Percentiles rank a stretch among this genome's conserved stretches.
Evolutionary conservation across 2,888 invertebrate species (phyloP).

Genomic region (Microctonus brassicae): DNA sequence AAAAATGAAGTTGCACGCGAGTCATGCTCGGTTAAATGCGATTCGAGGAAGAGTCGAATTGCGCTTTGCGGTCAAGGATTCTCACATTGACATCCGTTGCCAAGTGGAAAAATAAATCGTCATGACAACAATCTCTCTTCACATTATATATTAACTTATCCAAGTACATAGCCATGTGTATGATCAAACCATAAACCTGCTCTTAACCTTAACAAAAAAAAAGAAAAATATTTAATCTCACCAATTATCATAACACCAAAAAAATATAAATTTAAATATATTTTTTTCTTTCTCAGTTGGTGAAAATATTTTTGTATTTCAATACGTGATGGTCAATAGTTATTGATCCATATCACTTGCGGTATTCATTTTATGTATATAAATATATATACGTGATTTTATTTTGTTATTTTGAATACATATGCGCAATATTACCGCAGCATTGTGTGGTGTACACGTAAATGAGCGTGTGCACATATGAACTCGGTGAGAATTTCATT

Average conservation of each 20-base stretch:
- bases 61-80: constrained; percentile 36
- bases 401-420: background rate
- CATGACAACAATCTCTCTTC: background rate
- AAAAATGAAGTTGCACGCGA: constrained; percentile 40
- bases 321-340: background rate
- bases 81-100: constrained; percentile 33
- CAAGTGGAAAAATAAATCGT: constrained; percentile 22
- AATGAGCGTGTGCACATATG: background rate
- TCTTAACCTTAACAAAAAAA: too few species aligned
- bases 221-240: background rate
- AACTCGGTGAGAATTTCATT: constrained; percentile 57
- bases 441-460: constrained; percentile 28
- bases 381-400: background rate
- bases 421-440: constrained; percentile 33
- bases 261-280: background rate
- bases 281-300: too few species aligned
- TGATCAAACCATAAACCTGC: too few species aligned
- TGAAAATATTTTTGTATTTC: too few species aligned
- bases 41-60: constrained; percentile 21
- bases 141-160: background rate
- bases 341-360: constrained; percentile 12
- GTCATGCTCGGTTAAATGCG: constrained; percentile 44
- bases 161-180: too few species aligned
- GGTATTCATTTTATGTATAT: background rate
- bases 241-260: background rate